Evolutionary conservation across 2,113 vertebrate species (phyloP).

Genomic region (Tragelaphus strepsiceros): DNA sequence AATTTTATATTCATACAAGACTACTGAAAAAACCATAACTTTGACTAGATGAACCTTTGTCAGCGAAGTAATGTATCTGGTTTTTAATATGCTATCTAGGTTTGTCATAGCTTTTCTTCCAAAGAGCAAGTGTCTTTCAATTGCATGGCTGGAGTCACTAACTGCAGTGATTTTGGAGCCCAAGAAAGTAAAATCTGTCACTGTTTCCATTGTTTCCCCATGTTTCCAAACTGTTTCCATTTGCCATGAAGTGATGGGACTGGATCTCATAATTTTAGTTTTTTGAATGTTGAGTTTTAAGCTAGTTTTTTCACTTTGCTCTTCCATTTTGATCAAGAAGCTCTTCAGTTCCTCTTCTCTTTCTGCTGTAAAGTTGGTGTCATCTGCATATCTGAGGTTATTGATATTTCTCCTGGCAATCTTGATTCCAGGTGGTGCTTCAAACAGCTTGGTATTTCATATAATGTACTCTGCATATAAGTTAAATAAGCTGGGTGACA

Average conservation of each 20-base stretch:
- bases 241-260: not conserved
- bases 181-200: not conserved
- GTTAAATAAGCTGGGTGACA: not conserved
- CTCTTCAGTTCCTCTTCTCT: not conserved
- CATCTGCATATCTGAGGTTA: not conserved
- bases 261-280: not conserved
- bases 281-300: not conserved
- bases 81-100: not conserved
- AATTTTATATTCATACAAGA: not conserved
- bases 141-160: not conserved
- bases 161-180: not conserved
- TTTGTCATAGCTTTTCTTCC: not conserved
- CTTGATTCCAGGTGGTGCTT: not conserved
- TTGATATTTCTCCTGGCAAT: not conserved
- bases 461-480: not conserved
- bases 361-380: not conserved
- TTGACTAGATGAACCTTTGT: not conserved
- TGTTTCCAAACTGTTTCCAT: not conserved
- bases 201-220: not conserved
- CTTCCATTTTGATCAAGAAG: not conserved
- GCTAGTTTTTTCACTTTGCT: not conserved
- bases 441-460: not conserved
- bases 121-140: not conserved
- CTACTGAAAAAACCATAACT: not conserved
- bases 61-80: not conserved